Base-by-base conservation (phyloP, 2,888 invertebrate genomes). In the Allacma fusca region DNA sequence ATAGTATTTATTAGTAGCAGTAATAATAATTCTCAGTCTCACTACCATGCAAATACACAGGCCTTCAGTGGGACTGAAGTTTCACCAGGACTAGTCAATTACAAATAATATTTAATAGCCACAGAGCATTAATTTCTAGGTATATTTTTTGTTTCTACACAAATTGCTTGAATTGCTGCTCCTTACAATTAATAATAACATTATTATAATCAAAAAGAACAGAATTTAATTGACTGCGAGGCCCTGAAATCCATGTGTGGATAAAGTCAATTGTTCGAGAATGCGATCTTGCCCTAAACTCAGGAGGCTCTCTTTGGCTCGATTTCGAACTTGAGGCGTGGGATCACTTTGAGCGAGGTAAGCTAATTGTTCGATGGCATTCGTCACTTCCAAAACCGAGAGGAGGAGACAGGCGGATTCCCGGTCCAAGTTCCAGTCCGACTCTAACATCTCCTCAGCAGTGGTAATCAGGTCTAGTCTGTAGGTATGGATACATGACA, bases 241-340 rank as follows among this genome's bases (percentile, higher is more conserved):
- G 19, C 82, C 82, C 71, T 82, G 82, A 68, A 82, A 82, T 34
- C 82, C 82, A 76, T 82, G 79, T 40, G 79, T 79, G 28, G 77
- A 81, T 19, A 82, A 50, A 24, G 81, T 80, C 21, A 81, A 34
- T 40, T 82, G 81, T 40, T 79, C 78, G 28, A 77, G 76, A 59
- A 82, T 78, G 50, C 62, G 19, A 29, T 75, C 81, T 43, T 79
- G 80, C 26, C 76, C 80, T 23, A 79, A 71, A 13, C 73, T n/a
- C 13, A 80, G 2, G 28, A 82, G 72, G 68, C 80, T 77, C 34
- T 79, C 78, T 75, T 79, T 81, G 0, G 82, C 81, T 28, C 73
- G 76, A 21, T 75, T 80, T 24, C 80, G 44, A 13, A 82, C 82
- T 59, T 77, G 73, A 24, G 70, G 26, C 23, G 79, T 76, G 4